These are phyloP conservation scores for Pangasius mekongensis DNA, from an alignment of 2,797 vertebrate genomes.

Conservation along the genomic window DNA sequence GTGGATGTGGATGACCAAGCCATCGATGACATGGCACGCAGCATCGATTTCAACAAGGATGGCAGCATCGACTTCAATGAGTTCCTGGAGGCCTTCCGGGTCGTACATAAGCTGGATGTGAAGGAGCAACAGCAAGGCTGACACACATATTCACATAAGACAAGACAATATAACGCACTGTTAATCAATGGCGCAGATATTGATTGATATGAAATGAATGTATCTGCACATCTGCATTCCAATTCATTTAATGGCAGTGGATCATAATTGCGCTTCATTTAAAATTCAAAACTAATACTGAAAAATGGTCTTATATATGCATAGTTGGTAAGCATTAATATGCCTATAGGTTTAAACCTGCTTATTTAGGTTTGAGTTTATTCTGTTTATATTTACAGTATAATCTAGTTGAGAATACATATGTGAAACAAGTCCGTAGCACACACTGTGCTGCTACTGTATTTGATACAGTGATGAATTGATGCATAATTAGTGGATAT, in stretches of 20 bases:
- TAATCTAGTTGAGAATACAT: background rate
- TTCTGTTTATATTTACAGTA: background rate
- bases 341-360: background rate
- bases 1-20: slow-evolving; percentile 76
- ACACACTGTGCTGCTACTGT: background rate
- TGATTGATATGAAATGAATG: background rate
- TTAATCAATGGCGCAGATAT: background rate
- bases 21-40: slow-evolving; percentile 85
- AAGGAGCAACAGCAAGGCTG: slow-evolving; percentile 72
- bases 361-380: background rate
- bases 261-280: background rate
- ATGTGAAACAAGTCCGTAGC: background rate
- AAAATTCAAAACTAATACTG: background rate
- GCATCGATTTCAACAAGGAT: slow-evolving; percentile 95
- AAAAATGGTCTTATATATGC: background rate
- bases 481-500: background rate
- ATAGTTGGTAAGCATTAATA: background rate
- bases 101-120: slow-evolving; percentile 87
- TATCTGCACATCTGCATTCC: background rate
- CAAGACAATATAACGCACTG: background rate
- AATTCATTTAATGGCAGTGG: background rate
- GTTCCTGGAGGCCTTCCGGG: slow-evolving; percentile 92
- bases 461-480: background rate
- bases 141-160: slow-evolving; percentile 7
- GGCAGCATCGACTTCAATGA: slow-evolving; percentile 96